Evolutionary conservation across 2,797 vertebrate species (phyloP).

Genomic region (Telmatherina bonti): DNA sequence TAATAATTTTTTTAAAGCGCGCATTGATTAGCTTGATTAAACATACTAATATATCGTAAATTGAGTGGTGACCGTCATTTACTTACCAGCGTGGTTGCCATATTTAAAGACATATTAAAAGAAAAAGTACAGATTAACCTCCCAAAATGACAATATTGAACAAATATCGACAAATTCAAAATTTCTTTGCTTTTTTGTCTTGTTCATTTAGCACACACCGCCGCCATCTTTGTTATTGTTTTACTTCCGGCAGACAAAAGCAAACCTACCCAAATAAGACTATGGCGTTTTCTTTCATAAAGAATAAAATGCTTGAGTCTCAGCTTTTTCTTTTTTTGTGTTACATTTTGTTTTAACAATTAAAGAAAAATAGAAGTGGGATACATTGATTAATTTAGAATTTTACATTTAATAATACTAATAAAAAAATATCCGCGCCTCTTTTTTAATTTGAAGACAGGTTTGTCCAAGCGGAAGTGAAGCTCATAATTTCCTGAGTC

Average conservation of each 20-base stretch:
- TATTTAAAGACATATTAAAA: background rate
- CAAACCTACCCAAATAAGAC: constrained; percentile 58
- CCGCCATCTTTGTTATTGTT: constrained; percentile 7
- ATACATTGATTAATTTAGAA: background rate
- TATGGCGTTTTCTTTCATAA: fast-evolving
- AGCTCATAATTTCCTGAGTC: constrained; percentile 67
- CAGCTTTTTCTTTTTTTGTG: fast-evolving
- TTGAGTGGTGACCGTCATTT: background rate
- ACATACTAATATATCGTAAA: background rate
- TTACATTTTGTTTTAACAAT: fast-evolving
- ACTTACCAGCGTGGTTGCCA: constrained; percentile 80
- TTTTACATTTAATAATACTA: no score
- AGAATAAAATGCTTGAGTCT: fast-evolving
- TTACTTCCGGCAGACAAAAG: constrained; percentile 39
- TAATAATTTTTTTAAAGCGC: no score
- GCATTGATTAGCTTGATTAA: background rate
- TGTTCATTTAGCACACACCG: background rate
- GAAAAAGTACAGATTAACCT: background rate
- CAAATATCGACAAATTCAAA: background rate
- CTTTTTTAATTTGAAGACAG: constrained; percentile 66
- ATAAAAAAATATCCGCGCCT: no score
- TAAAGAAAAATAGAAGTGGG: background rate
- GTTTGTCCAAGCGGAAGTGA: constrained; percentile 45
- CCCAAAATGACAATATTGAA: fast-evolving
- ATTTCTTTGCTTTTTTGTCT: background rate